phyloP scores from a whole-genome alignment of 2,113 vertebrate genomes.

The Mirounga angustirostris region DNA sequence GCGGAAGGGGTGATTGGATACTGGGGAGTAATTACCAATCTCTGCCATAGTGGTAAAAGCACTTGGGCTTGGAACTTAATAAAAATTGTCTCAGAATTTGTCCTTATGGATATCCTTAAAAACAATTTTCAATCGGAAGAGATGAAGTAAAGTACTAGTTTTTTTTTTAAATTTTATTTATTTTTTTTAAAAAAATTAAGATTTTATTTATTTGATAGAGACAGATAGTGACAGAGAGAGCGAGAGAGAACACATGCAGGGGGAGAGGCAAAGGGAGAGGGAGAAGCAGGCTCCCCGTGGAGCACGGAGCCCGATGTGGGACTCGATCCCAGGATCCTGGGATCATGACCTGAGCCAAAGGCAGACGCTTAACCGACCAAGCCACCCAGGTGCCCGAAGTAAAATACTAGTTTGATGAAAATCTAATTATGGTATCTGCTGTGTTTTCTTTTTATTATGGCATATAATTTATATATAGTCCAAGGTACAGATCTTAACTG shows the following conservation, averaged over 20 bases:
- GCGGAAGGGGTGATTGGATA: neutral
- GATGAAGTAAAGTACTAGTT: neutral
- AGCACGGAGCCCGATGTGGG: too few relatives aligned
- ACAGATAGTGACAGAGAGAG: too few relatives aligned
- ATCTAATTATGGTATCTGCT: neutral
- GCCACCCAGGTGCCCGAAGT: neutral
- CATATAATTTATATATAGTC: neutral
- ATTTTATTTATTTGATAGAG: too few relatives aligned
- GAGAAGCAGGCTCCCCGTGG: too few relatives aligned
- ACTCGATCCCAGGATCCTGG: too few relatives aligned
- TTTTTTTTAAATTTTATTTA: neutral
- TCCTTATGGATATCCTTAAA: neutral
- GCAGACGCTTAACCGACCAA: too few relatives aligned
- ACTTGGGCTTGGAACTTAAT: neutral
- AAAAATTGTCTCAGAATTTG: neutral
- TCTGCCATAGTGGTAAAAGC: neutral
- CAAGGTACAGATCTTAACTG: neutral
- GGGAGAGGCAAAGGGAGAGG: too few relatives aligned
- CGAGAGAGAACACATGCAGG: too few relatives aligned
- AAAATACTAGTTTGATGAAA: neutral
- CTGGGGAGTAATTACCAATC: neutral
- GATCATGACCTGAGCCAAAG: too few relatives aligned
- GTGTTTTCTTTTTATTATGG: neutral
- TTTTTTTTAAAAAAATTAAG: too few relatives aligned
- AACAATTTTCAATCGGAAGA: slow-evolving; percentile 24